These are phyloP conservation scores for Anableps anableps DNA, from an alignment of 2,797 vertebrate species.

Conservation along the genomic window DNA sequence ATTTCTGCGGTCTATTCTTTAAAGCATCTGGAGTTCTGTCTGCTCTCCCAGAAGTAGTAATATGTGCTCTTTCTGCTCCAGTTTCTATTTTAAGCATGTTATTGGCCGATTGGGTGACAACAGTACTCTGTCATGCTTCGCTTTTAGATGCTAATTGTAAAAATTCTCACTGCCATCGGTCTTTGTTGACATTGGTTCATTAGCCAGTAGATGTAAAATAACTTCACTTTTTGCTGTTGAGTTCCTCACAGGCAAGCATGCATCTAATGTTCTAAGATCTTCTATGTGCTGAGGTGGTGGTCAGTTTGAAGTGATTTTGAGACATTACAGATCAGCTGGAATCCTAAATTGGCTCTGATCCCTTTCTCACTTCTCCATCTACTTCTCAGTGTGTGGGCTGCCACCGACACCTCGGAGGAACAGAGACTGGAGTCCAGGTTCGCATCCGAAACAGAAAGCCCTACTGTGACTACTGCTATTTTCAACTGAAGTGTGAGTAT, in stretches of 20 bases:
- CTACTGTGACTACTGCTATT: conserved; percentile 91
- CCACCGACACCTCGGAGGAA: conserved; percentile 82
- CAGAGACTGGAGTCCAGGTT: conserved; percentile 87
- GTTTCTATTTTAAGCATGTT: conserved; percentile 2
- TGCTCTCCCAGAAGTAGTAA: neutral
- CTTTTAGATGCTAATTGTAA: conserved; percentile 54
- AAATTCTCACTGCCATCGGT: conserved; percentile 26
- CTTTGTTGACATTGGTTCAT: conserved; percentile 34
- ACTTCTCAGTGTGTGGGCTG: conserved; percentile 88
- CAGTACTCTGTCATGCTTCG: conserved; percentile 5
- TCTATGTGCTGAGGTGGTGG: conserved; percentile 27
- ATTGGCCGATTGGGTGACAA: conserved; percentile 8
- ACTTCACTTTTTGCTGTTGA: conserved; percentile 8
- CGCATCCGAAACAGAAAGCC: conserved; percentile 87
- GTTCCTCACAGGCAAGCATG: conserved; percentile 17
- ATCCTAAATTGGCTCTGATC: neutral
- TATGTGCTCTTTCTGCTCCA: neutral
- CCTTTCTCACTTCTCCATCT: conserved; percentile 31
- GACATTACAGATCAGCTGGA: conserved; percentile 15
- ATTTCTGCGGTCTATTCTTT: conserved; percentile 3
- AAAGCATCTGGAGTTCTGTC: neutral
- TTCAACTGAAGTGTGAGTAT: conserved; percentile 88
- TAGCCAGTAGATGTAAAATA: conserved; percentile 40
- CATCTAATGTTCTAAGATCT: conserved; percentile 1
- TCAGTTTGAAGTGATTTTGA: conserved; percentile 34